Percentiles rank a stretch among this genome's conserved stretches.
phyloP scores from a whole-genome alignment of 2,797 vertebrate genomes.

The Bradypodion pumilum region DNA sequence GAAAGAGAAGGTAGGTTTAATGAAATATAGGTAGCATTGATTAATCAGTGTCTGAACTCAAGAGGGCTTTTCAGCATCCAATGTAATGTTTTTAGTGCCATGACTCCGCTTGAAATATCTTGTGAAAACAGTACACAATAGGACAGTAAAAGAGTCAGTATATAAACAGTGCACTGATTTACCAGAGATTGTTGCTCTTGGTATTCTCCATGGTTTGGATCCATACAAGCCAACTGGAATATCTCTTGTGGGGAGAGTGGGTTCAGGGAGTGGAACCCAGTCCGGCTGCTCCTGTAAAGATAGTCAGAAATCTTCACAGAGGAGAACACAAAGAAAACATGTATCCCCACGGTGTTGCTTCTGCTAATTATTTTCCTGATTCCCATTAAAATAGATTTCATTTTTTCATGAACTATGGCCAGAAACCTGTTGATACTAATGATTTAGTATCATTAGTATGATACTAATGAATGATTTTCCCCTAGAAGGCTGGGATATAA shows the following conservation, averaged over 20 bases:
- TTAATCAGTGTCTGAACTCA: background rate
- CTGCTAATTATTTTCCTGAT: background rate
- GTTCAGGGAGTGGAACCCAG: conserved; percentile 89
- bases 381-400: background rate
- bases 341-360: fast-evolving
- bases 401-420: background rate
- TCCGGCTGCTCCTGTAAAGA: conserved; percentile 82
- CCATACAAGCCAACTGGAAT: conserved; percentile 88
- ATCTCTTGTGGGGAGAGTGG: conserved; percentile 94
- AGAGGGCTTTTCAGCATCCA: background rate
- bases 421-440: no score
- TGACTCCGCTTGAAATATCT: background rate
- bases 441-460: no score
- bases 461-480: no score
- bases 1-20: background rate
- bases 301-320: conserved; percentile 11
- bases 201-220: conserved; percentile 78
- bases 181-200: conserved; percentile 88
- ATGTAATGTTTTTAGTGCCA: background rate
- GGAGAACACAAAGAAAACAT: no score
- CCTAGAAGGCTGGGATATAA: no score
- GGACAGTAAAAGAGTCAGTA: background rate
- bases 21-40: background rate
- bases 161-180: conserved; percentile 62
- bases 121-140: background rate